These are phyloP conservation scores for Trissoscelio sp. DNA, from an alignment of 2,888 invertebrate genomes.

Conservation along the genomic window DNA sequence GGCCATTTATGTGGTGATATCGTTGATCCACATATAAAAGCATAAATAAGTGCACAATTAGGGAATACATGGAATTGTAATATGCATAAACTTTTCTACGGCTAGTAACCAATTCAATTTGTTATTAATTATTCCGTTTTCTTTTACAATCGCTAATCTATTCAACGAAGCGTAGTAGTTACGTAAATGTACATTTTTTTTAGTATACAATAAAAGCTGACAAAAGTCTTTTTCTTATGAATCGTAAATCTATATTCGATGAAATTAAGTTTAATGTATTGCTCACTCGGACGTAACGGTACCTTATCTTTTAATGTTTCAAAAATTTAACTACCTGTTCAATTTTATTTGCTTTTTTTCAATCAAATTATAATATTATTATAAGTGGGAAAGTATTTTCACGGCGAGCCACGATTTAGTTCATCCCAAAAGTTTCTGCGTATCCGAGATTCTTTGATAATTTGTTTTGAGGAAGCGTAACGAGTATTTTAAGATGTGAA, in stretches of 20 bases:
- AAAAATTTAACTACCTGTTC: constrained; percentile 21
- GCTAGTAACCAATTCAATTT: constrained; percentile 14
- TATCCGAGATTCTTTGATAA: no score
- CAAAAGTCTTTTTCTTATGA: constrained; percentile 28
- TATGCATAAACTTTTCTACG: constrained; percentile 2
- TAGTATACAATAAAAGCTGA: constrained; percentile 21
- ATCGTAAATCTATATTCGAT: constrained; percentile 53
- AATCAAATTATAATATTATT: no score
- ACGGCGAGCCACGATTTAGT: no score
- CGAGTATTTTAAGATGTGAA: no score
- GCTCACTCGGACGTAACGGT: constrained; percentile 26
- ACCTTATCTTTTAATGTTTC: constrained; percentile 38
- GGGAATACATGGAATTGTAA: constrained; percentile 46
- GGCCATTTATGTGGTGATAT: constrained; percentile 71
- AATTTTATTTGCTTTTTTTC: constrained; percentile 27
- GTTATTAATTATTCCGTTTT: constrained; percentile 22
- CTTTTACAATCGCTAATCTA: constrained; percentile 1
- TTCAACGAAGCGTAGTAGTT: not conserved
- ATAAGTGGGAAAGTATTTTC: no score
- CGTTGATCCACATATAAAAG: constrained; percentile 62
- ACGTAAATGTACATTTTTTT: not conserved
- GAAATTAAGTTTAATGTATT: constrained; percentile 46
- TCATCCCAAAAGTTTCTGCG: no score
- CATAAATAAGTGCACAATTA: constrained; percentile 29
- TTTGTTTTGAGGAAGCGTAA: no score